Base-by-base conservation (phyloP, 2,797 vertebrate genomes). In the Phrynocephalus vlangalii region DNA sequence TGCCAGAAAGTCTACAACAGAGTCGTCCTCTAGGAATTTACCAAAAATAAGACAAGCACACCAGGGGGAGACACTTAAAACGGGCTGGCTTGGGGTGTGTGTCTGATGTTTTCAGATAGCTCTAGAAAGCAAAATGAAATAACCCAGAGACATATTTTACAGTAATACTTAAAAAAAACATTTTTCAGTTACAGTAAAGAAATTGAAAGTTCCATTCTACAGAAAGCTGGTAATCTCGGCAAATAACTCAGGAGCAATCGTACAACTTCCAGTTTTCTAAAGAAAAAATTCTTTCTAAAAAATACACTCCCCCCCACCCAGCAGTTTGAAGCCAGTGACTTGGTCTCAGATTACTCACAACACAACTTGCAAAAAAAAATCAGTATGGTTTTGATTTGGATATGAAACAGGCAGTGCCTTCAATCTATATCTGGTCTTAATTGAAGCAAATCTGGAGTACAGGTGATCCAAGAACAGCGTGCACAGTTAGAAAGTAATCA, bases 1-100 rank as follows among this genome's bases (percentile, higher is more conserved):
- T 94, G 86, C 26, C 83, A 86, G 92, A 88, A 91, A 82, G 90
- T 83, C 90, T 88, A 85, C 88, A 84, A 90, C 91, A 82, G 91
- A 89, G 93, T 93, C 89, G 88, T 95, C 94, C 94, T 79, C 93
- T 93, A 85, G 94, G 92, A 94, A 85, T 82, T 93, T 90, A 94
- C 93, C 93, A 94, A 94, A 89, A 90, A 82, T 88, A 89, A 30
- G 88, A 91, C 87, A 93, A 95, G 90, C 91, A 60, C 94, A 91
- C 63, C 81, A 86, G 75, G 93, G 90, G 90, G 89, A 92, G 92
- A 91, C 92, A 86, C 81, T 94, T 92, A 94, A 77, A 95, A 93
- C 90, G 90, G 92, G 83, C 91, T 93, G 92, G 93, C 91, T 93
- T 91, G 87, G 92, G 89, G 91, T 93, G 94, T 92, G 70, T 9